Conservation (phyloP, 1,140 invertebrate species). For the Bombus pyrosoma region DNA sequence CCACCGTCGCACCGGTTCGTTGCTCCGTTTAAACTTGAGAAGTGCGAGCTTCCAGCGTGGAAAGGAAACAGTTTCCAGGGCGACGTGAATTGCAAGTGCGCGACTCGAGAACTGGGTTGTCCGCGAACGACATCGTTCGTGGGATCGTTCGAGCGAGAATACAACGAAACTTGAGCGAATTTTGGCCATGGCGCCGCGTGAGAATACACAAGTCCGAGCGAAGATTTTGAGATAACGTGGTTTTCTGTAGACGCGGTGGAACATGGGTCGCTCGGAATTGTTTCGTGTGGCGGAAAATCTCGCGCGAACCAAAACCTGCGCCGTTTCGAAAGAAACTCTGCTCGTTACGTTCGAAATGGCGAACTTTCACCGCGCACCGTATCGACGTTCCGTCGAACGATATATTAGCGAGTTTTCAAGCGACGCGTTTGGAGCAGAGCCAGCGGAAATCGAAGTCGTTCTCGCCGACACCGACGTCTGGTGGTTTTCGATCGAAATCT, state of each 20-base stretch:
- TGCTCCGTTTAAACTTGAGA: slow-evolving; percentile 22
- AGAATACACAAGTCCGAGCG: neutral
- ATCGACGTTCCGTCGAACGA: neutral
- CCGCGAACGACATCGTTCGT: neutral
- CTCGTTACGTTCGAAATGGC: neutral
- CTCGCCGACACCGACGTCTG: neutral
- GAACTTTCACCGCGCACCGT: neutral
- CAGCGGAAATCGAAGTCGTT: slow-evolving; percentile 29
- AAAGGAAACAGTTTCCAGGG: slow-evolving; percentile 28
- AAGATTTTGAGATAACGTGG: neutral
- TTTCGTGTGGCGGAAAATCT: neutral
- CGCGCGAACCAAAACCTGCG: neutral
- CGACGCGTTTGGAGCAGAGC: neutral
- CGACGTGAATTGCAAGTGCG: neutral
- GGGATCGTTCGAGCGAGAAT: neutral
- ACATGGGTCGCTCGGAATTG: neutral
- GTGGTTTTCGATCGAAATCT: slow-evolving; percentile 9
- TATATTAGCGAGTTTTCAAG: slow-evolving; percentile 9
- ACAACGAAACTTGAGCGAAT: neutral
- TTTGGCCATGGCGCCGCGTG: neutral
- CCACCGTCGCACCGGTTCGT: slow-evolving; percentile 3
- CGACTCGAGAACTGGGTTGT: slow-evolving; percentile 16
- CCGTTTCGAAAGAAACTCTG: neutral
- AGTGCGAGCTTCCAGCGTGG: neutral
- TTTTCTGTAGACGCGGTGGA: neutral